Percentiles rank a stretch among this genome's conserved stretches.
phyloP scores from a whole-genome alignment of 2,113 vertebrate species.

The Meleagris gallopavo region DNA sequence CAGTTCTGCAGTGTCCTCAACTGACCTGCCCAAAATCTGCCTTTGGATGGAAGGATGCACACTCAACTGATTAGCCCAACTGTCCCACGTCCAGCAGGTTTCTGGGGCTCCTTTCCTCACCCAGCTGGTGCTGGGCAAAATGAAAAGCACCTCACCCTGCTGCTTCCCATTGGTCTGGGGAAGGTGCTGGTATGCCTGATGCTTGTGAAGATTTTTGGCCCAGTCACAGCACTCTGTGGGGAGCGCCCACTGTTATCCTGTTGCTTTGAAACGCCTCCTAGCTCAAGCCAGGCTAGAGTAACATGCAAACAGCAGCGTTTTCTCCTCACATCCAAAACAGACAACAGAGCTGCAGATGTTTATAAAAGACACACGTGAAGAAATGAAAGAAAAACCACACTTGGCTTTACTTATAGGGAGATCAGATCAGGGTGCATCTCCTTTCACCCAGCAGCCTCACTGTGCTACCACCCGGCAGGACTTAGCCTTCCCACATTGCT shows the following conservation, averaged over 20 bases:
- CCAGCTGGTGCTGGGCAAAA: not conserved
- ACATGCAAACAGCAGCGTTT: slow-evolving; percentile 55
- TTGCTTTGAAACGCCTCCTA: slow-evolving; percentile 17
- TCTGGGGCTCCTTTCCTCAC: not conserved
- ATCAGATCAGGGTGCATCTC: not conserved
- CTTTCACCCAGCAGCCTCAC: not conserved
- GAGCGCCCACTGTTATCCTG: not conserved
- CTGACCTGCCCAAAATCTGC: not conserved
- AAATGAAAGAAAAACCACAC: slow-evolving; percentile 65
- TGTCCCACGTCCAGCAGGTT: not conserved
- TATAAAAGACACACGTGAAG: slow-evolving; percentile 42
- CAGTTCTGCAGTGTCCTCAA: not conserved
- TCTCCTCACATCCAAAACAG: slow-evolving; percentile 42
- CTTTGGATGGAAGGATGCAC: fast-evolving
- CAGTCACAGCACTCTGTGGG: fast-evolving
- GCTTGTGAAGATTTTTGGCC: not conserved
- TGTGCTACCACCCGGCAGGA: slow-evolving; percentile 19
- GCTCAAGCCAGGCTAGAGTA: slow-evolving; percentile 32
- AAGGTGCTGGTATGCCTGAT: not conserved
- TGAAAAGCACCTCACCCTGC: fast-evolving
- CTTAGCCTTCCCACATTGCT: not conserved
- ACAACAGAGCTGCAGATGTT: slow-evolving; percentile 20
- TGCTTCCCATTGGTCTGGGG: not conserved
- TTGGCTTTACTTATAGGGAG: slow-evolving; percentile 11
- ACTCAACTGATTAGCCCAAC: not conserved